phyloP scores from a whole-genome alignment of 1,140 invertebrate genomes.

The Drosophila tristis region DNA sequence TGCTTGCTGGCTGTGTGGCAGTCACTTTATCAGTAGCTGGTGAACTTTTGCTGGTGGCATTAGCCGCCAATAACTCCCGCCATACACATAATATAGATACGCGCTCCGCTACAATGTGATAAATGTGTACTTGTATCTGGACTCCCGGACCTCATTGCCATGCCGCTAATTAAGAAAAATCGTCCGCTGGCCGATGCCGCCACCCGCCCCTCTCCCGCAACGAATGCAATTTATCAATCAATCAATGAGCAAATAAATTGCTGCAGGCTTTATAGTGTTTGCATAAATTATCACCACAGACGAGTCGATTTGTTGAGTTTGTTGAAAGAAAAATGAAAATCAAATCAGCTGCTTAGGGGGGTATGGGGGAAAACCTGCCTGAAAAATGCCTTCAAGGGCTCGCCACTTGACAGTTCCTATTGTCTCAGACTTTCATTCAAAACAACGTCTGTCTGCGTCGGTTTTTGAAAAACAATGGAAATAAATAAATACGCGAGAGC shows the following conservation, averaged over 20 bases:
- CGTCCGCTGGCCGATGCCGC: not conserved
- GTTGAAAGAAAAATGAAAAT: slow-evolving; percentile 8
- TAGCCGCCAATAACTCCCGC: slow-evolving; percentile 59
- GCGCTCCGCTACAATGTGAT: slow-evolving; percentile 48
- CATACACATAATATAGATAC: slow-evolving; percentile 52
- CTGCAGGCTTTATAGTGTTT: slow-evolving; percentile 49
- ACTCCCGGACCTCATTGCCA: slow-evolving; percentile 13
- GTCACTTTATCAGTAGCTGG: slow-evolving; percentile 58
- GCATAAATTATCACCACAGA: slow-evolving; percentile 42
- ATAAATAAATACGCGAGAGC: slow-evolving; percentile 57
- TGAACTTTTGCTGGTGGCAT: slow-evolving; percentile 48
- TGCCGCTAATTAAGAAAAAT: slow-evolving; percentile 52
- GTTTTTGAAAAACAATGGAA: slow-evolving; percentile 47
- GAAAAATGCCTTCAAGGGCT: too few species aligned
- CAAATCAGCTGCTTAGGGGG: not conserved
- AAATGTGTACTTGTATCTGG: slow-evolving; percentile 39
- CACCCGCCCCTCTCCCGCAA: not conserved
- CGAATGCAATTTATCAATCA: slow-evolving; percentile 56
- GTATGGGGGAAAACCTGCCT: not conserved
- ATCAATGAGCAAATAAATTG: slow-evolving; percentile 32
- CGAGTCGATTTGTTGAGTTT: slow-evolving; percentile 13
- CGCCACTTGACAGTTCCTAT: too few species aligned
- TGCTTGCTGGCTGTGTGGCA: slow-evolving; percentile 1
- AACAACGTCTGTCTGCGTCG: slow-evolving; percentile 8
- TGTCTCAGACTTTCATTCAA: not conserved